These are phyloP conservation scores for Saguinus midas DNA, from an alignment of 2,113 vertebrate genomes.

Conservation along the genomic window DNA sequence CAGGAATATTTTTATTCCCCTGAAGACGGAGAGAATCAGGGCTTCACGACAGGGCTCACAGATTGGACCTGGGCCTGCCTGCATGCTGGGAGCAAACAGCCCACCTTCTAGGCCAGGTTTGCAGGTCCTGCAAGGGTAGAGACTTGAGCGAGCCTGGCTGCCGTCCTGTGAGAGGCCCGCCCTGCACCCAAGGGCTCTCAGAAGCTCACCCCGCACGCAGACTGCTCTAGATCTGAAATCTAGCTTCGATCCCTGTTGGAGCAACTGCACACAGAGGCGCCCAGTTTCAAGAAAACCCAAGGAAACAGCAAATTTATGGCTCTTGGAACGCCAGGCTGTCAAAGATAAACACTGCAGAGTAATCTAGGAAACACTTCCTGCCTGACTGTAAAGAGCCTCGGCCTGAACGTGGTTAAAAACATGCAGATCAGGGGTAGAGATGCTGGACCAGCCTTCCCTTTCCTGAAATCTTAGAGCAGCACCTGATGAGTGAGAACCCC, in stretches of 20 bases:
- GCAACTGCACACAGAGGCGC: not conserved
- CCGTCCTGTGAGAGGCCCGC: too few relatives aligned
- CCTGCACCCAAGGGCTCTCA: not conserved
- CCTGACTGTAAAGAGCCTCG: accelerated
- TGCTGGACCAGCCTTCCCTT: not conserved
- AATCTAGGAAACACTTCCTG: not conserved
- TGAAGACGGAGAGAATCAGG: not conserved
- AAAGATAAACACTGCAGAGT: too few relatives aligned
- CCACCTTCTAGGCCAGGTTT: too few relatives aligned
- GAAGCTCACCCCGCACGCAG: not conserved
- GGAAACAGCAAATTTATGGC: not conserved
- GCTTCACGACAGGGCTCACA: accelerated
- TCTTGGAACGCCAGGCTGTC: not conserved
- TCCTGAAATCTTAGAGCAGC: not conserved
- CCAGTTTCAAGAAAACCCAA: not conserved
- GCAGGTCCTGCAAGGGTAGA: not conserved
- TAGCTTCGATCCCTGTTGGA: accelerated
- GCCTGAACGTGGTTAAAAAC: not conserved
- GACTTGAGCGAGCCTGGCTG: not conserved
- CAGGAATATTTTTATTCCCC: not conserved
- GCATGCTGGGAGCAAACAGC: not conserved
- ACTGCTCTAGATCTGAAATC: not conserved
- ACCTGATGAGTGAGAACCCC: not conserved
- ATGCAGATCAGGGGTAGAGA: accelerated
- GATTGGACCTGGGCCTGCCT: not conserved